Percentiles rank a stretch among this genome's conserved stretches.
phyloP scores from a whole-genome alignment of 2,888 invertebrate species.

The Drosophila quasianomalipes region DNA sequence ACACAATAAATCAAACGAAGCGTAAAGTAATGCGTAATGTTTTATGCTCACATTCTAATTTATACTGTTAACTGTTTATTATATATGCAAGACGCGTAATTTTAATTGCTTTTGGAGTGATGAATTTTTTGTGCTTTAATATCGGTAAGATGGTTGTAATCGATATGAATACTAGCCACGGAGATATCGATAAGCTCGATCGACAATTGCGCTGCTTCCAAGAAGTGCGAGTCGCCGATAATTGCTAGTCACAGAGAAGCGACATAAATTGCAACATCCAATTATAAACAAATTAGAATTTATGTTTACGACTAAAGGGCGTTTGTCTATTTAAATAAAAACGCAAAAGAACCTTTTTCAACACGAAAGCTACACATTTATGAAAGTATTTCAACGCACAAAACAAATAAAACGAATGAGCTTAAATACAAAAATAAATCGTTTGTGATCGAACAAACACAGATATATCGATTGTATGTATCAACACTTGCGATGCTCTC shows the following conservation, averaged over 20 bases:
- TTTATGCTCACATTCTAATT: constrained; percentile 60
- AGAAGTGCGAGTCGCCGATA: background rate
- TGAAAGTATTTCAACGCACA: background rate
- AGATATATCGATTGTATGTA: background rate
- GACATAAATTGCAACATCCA: background rate
- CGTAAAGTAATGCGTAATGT: constrained; percentile 56
- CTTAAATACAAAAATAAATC: background rate
- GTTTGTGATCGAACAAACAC: background rate
- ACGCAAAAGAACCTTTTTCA: background rate
- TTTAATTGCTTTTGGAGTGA: constrained; percentile 40
- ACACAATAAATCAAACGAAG: constrained; percentile 71
- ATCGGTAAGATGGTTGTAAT: background rate
- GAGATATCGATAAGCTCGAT: background rate
- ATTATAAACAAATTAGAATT: background rate
- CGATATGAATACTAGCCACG: background rate
- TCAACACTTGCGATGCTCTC: background rate
- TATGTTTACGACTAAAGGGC: too few species aligned
- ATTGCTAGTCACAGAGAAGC: background rate
- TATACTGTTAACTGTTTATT: constrained; percentile 55
- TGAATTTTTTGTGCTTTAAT: background rate
- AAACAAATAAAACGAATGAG: background rate
- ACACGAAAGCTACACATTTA: background rate
- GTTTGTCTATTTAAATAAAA: background rate
- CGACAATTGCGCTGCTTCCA: background rate
- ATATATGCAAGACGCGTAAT: constrained; percentile 44